Percentiles rank a stretch among this genome's conserved stretches.
phyloP scores from a whole-genome alignment of 2,888 invertebrate genomes.

The Tricholauxania praeusta region DNA sequence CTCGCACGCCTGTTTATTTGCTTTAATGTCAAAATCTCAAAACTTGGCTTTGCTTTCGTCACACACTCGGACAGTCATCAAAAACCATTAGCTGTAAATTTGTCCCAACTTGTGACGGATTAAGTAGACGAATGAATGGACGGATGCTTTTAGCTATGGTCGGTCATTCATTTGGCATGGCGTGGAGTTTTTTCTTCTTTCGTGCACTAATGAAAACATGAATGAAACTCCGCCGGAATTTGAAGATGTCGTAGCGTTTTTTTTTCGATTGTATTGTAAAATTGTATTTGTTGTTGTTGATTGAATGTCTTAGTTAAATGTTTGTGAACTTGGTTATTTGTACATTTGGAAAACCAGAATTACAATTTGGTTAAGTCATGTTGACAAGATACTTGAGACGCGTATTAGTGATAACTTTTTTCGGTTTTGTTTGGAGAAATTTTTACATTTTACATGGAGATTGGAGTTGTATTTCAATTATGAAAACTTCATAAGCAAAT shows the following conservation, averaged over 20 bases:
- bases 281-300: too few relatives aligned
- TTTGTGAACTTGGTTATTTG: too few relatives aligned
- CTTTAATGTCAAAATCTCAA: neutral
- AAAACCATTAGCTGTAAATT: slow-evolving; percentile 6
- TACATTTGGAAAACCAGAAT: too few relatives aligned
- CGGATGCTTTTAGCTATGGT: slow-evolving; percentile 1
- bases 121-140: neutral
- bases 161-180: neutral
- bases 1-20: neutral
- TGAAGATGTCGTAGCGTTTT: neutral
- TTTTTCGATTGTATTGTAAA: neutral
- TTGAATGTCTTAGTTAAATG: too few relatives aligned
- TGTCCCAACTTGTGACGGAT: neutral
- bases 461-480: too few relatives aligned
- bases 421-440: too few relatives aligned
- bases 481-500: too few relatives aligned
- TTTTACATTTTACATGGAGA: too few relatives aligned
- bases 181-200: neutral
- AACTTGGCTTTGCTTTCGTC: neutral
- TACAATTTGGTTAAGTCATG: too few relatives aligned
- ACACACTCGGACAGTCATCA: neutral
- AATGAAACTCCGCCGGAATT: neutral
- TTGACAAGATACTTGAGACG: too few relatives aligned
- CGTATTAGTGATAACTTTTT: too few relatives aligned
- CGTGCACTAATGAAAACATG: neutral